Percentiles rank a stretch among this genome's conserved stretches.
Evolutionary conservation across 2,113 vertebrate genomes (phyloP).

Genomic region (Cephalopterus ornatus): DNA sequence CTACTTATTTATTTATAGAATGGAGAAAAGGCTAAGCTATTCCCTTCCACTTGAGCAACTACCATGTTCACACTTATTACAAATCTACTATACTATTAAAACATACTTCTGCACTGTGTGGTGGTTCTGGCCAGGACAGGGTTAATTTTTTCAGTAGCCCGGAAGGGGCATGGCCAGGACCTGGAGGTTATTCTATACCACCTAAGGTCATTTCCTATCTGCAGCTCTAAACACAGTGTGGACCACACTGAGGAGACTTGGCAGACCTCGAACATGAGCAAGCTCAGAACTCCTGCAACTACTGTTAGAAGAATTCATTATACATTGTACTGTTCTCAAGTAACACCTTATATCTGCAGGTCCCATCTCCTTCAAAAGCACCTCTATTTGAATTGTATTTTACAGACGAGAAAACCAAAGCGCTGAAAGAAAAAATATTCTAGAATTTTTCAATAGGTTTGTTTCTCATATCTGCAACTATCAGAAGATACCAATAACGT

Average conservation of each 20-base stretch:
- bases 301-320: not conserved
- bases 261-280: not conserved
- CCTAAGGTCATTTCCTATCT: not conserved
- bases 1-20: not conserved
- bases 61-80: not conserved
- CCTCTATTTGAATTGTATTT: not conserved
- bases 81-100: not conserved
- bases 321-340: not conserved
- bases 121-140: not conserved
- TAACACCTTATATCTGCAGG: not conserved
- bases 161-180: not conserved
- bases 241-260: not conserved
- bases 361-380: not conserved
- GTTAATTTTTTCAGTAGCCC: not conserved
- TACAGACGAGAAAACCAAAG: not conserved
- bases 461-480: not conserved
- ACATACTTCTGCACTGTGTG: not conserved
- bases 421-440: not conserved
- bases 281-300: not conserved
- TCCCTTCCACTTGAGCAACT: not conserved
- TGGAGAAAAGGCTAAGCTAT: not conserved
- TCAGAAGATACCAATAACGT: not conserved
- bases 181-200: not conserved
- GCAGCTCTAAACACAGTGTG: not conserved
- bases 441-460: not conserved